Base-by-base conservation (phyloP, 2,797 vertebrate species). In the Lepilemur septentrionalis region DNA sequence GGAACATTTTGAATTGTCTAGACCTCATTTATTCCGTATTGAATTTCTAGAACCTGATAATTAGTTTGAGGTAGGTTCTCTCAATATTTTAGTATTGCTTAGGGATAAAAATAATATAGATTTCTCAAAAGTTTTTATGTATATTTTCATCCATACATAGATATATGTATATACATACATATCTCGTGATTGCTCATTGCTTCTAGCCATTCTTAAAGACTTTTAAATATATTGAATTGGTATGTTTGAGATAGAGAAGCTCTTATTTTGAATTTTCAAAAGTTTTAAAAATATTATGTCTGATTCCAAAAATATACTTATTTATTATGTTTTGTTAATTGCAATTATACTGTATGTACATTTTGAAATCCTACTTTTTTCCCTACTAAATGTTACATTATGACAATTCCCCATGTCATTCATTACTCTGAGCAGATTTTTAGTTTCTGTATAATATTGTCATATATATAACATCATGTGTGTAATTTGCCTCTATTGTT, bases 311-410 rank as follows among this genome's bases (percentile, higher is more conserved):
- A 65, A 50, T 41, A 76, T 78, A 63, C n/a, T 67, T 73, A 15
- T 88, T 69, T 92, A 67, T 59, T 91, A 61, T 81, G 43, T 72
- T 96, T 97, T 97, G 41, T 41, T 95, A 86, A 83, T 92, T 92
- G 69, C 25, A 35, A n/a, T 88, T 95, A 94, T 80, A 59, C 23
- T 76, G 3, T 86, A 50, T 75, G 2, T 93, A 65, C 20, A 80
- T 75, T 38, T 88, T 72, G 7, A 35, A 9, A 89, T 94, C 28
- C 4, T 89, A 1, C 48, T 35, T 94, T 94, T 85, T 82, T 59
- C 23, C 72, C 43, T 88, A 35, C 25, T 94, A 92, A 79, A 87
- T 88, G 72, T 88, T 91, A n/a, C 30, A 89, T 59, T 89, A n/a
- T 94, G 79, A 95, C 5, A 87, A 87, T 75, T 94, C 9, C 18